Base-by-base conservation (phyloP, 2,797 vertebrate species). In the Loris lydekkerianus region DNA sequence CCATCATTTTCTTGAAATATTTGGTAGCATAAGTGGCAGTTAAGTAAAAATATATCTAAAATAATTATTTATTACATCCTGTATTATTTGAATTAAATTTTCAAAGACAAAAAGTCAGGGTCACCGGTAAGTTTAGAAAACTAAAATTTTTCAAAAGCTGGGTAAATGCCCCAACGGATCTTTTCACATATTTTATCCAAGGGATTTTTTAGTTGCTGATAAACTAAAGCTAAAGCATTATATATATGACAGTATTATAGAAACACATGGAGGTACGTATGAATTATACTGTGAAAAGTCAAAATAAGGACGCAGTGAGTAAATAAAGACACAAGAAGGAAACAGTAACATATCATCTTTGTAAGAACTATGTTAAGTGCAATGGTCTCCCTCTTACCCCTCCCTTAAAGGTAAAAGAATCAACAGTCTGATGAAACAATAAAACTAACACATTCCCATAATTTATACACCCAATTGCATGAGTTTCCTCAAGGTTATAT, bases 401-500 rank as follows among this genome's bases (percentile, higher is more conserved):
- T 76, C 34, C n/a, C 9, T 89, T 82, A 43, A 67, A 84, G 25
- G 13, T n/a, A 14, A 65, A 94, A 49, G n/a, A 69, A 81, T 84
- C 70, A 96, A 63, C 15, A 88, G 49, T 23, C 40, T 49, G 53
- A 80, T 76, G 65, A 91, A 92, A 75, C 1, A 29, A 56, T 43
- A 7, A 76, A 95, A 84, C 25, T 53, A 95, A 67, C 49, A 67
- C 3, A 72, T 9, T 81, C 21, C 21, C 9, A 15, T 82, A 91
- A 93, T 86, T 91, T 84, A 89, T 76, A 86, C 14, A 83, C 53
- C 80, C 4, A 72, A 73, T 83, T 90, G 85, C 81, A 93, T 86
- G 25, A 73, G n/a, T 91, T 94, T 94, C 34, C 63, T 94, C 53
- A 87, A 82, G 11, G 31, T 91, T 89, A 72, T 20, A 20, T 9